Evolutionary conservation across 92 coral and sea anemone species (phyloP).

Genomic region (Phymanthus crucifer): DNA sequence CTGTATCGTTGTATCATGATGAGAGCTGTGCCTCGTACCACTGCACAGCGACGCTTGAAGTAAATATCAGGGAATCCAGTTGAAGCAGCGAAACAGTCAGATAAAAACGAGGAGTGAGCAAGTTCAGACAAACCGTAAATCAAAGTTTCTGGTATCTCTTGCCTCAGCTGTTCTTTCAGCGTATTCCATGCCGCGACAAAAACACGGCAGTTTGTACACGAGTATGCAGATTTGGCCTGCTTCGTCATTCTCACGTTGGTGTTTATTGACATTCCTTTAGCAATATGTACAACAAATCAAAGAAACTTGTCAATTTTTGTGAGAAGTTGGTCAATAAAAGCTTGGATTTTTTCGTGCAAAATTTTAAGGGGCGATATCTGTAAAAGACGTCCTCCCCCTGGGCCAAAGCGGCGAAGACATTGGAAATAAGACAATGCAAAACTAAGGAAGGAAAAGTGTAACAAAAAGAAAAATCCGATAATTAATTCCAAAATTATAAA

Average conservation of each 20-base stretch:
- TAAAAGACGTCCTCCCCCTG: no score
- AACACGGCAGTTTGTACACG: not conserved
- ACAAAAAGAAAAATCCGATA: no score
- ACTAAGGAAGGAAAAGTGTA: no score
- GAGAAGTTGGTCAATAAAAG: not conserved
- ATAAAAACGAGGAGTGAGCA: no score
- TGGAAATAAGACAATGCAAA: no score
- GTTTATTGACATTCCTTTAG: slow-evolving; percentile 3
- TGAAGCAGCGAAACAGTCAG: not conserved
- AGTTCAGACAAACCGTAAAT: no score
- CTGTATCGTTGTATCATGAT: not conserved
- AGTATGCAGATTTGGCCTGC: not conserved
- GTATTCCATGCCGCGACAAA: not conserved
- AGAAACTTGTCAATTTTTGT: not conserved
- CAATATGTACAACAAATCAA: not conserved
- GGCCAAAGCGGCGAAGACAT: no score
- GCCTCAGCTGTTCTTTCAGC: not conserved
- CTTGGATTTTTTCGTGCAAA: not conserved
- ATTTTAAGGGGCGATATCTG: no score
- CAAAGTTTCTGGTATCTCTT: not conserved
- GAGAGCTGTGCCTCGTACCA: no score
- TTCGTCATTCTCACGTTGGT: not conserved
- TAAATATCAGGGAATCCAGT: not conserved
- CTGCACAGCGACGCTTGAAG: not conserved
- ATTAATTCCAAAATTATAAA: no score